Evolutionary conservation across 1,140 invertebrate species (phyloP), one percentile per base, ranked within the genome.

Genomic region (Epicauta chinensis): DNA sequence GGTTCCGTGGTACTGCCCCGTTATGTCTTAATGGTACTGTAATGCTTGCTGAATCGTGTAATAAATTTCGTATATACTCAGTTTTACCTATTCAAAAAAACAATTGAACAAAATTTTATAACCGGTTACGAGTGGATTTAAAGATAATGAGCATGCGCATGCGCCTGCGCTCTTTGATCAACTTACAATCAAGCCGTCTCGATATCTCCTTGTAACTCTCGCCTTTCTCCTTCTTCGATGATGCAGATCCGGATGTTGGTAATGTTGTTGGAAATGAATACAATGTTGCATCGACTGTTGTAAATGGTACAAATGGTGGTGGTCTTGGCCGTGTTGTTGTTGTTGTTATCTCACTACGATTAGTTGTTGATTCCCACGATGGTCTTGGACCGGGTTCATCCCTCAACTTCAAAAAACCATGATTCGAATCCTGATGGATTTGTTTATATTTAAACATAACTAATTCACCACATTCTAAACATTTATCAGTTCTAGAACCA

Each of bases 361-460:
- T 12, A 23, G 53, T 34, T 16, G 36, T 41, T 2, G 63, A 65
- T 15, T 65, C 63, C 63, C 63, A 65, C 2, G 54, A 56, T 3
- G 62, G 45, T 50, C 45, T 50, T 10, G 56, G 62, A 23, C 59
- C 61, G 10, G 53, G 57, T 45, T 62, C 77, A 54, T 81, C 78
- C 44, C 75, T 72, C 1, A 79, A 69, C 32, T 77, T 73, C 1
- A 80, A 57, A 64, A 80, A 80, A 3, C 73, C 75, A 61, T 81
- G 80, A 64, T 81, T 79, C 55, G 75, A 75, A 55, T 81, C 79
- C 31, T 78, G 62, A 60, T 85, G 83, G 49, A 80, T 68, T 56
- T 78, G 71, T 30, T 75, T 75, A 64, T 84, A 80, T 63, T 81
- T 81, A 56, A 79, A 72, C 80, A 84, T 83, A 36, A 85, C 78